Conservation (phyloP, 2,888 invertebrate species). For the Elysia crispata region DNA sequence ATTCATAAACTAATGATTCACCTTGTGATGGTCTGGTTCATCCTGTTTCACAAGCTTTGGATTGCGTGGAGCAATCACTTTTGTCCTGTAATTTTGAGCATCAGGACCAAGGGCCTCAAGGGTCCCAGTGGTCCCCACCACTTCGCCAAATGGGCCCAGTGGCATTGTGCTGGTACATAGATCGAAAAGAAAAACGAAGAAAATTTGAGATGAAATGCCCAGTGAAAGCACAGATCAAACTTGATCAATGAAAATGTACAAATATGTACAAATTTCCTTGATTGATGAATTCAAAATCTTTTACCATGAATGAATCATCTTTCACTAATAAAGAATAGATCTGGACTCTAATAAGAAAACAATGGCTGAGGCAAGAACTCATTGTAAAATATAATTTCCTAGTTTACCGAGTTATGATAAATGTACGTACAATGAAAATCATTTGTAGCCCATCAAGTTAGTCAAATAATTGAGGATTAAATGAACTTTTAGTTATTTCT, state of each 20-base stretch:
- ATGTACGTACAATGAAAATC: no score
- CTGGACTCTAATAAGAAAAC: no score
- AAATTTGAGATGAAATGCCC: no score
- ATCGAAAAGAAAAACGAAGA: neutral
- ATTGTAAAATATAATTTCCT: no score
- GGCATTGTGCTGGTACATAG: conserved; percentile 63
- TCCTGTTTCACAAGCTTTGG: conserved; percentile 74
- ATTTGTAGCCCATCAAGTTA: no score
- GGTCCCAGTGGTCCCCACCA: conserved; percentile 77
- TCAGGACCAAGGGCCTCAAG: conserved; percentile 71
- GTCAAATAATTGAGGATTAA: no score
- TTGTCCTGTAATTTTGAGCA: conserved; percentile 71
- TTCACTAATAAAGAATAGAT: no score
- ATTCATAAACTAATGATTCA: neutral
- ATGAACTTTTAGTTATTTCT: no score
- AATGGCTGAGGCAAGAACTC: no score
- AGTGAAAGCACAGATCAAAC: neutral
- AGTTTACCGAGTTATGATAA: no score
- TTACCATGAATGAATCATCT: no score
- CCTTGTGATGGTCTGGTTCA: conserved; percentile 52
- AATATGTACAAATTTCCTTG: neutral
- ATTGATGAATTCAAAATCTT: no score
- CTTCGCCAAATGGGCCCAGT: conserved; percentile 77
- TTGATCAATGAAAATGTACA: neutral
- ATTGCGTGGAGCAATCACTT: conserved; percentile 76